A percentile compares a stretch with the other conserved stretches of the same genome.
These are phyloP conservation scores for Zaprionus obscuricornis DNA, from an alignment of 2,888 invertebrate species.

Conservation along the genomic window DNA sequence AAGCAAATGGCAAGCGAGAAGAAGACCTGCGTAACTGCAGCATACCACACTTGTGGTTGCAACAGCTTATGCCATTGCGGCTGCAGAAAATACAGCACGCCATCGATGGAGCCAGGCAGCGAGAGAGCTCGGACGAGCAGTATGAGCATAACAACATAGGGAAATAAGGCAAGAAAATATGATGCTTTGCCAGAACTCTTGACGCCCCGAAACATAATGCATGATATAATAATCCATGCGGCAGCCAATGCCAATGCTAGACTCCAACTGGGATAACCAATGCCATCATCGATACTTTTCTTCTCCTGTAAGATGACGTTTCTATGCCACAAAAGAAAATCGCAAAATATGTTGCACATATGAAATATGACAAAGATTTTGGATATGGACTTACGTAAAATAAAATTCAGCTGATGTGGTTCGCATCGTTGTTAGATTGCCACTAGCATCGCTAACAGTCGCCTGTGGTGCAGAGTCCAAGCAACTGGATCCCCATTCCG, in stretches of 20 bases:
- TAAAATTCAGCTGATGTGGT: slow-evolving; percentile 83
- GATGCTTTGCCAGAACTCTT: slow-evolving; percentile 87
- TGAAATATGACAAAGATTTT: no score
- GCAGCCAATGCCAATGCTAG: slow-evolving; percentile 84
- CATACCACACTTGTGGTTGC: slow-evolving; percentile 86
- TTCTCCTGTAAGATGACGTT: slow-evolving; percentile 84
- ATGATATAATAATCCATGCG: slow-evolving; percentile 85
- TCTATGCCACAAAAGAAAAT: slow-evolving; percentile 80
- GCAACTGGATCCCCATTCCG: slow-evolving; percentile 84
- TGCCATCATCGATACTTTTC: slow-evolving; percentile 84
- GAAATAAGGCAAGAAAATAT: slow-evolving; percentile 89
- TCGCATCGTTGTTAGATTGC: slow-evolving; percentile 39
- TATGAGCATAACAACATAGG: slow-evolving; percentile 86
- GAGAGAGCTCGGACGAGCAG: slow-evolving; percentile 86
- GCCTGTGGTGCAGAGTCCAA: slow-evolving; percentile 70
- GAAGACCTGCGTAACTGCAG: slow-evolving; percentile 87
- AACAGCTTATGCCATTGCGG: slow-evolving; percentile 86
- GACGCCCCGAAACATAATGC: slow-evolving; percentile 85
- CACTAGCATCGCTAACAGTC: neutral
- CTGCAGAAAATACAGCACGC: slow-evolving; percentile 87
- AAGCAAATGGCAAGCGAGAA: slow-evolving; percentile 87
- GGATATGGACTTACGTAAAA: slow-evolving; percentile 82
- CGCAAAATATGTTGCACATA: no score
- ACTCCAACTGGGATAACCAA: slow-evolving; percentile 85
- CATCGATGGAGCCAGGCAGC: slow-evolving; percentile 86